A percentile compares a stretch with the other conserved stretches of the same genome.
These are phyloP conservation scores for Battus philenor DNA, from an alignment of 1,140 invertebrate genomes.

Conservation along the genomic window DNA sequence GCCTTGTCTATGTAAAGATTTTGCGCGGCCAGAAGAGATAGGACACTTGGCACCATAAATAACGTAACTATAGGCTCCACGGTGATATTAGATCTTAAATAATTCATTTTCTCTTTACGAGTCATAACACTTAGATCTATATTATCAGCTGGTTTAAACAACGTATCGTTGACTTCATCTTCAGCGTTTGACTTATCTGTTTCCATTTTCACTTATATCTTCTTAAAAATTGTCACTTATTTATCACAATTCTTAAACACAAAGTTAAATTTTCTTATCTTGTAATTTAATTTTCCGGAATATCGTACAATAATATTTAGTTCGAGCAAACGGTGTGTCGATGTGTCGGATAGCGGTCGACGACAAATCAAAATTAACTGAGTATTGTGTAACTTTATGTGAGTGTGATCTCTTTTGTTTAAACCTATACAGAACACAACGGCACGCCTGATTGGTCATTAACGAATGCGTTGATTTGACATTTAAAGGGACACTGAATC, in stretches of 20 bases:
- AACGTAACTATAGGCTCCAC: slow-evolving; percentile 58
- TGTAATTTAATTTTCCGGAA: too few relatives aligned
- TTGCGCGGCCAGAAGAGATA: slow-evolving; percentile 53
- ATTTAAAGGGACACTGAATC: background rate
- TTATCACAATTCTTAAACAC: too few relatives aligned
- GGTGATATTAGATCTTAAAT: slow-evolving; percentile 54
- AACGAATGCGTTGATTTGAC: too few relatives aligned
- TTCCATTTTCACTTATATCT: slow-evolving; percentile 27
- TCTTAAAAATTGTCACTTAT: too few relatives aligned
- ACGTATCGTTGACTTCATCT: slow-evolving; percentile 35
- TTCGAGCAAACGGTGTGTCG: too few relatives aligned
- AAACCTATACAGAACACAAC: slow-evolving; percentile 51
- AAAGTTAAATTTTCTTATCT: too few relatives aligned
- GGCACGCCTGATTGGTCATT: too few relatives aligned
- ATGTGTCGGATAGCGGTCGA: slow-evolving; percentile 22
- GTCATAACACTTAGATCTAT: slow-evolving; percentile 37
- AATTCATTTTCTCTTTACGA: slow-evolving; percentile 48
- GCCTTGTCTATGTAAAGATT: slow-evolving; percentile 68
- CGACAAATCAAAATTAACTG: slow-evolving; percentile 24
- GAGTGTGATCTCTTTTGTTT: slow-evolving; percentile 54
- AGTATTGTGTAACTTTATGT: slow-evolving; percentile 47
- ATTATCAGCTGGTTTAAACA: slow-evolving; percentile 40
- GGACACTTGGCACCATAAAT: slow-evolving; percentile 58
- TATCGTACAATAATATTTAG: too few relatives aligned
- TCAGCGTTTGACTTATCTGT: slow-evolving; percentile 23